phyloP scores from a whole-genome alignment of 1,140 invertebrate species.

The Drosophila orena region DNA sequence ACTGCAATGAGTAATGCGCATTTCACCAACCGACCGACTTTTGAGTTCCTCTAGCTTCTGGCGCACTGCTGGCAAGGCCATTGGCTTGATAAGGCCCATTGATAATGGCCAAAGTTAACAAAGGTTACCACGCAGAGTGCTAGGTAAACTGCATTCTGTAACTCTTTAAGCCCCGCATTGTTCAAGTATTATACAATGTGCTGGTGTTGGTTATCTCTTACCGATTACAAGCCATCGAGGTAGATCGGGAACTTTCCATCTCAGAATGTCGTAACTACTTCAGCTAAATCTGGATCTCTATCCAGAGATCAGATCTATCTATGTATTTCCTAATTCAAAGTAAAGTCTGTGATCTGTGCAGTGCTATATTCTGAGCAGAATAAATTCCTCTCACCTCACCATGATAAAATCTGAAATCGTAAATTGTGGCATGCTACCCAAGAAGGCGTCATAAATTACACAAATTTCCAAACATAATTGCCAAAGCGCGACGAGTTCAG shows the following conservation, averaged over 20 bases:
- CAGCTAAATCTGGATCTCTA: neutral
- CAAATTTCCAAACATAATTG: slow-evolving; percentile 58
- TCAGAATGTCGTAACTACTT: neutral
- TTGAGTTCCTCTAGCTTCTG: neutral
- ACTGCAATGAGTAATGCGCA: slow-evolving; percentile 25
- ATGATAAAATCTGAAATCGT: slow-evolving; percentile 35
- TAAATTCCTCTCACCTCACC: slow-evolving; percentile 13
- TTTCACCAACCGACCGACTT: slow-evolving; percentile 2
- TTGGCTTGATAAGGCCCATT: slow-evolving; percentile 27
- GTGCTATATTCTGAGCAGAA: neutral
- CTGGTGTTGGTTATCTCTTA: slow-evolving; percentile 2
- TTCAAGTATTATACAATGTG: slow-evolving; percentile 25
- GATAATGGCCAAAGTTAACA: slow-evolving; percentile 42
- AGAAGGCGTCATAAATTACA: slow-evolving; percentile 48
- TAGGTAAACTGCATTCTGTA: slow-evolving; percentile 1
- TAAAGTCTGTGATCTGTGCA: neutral
- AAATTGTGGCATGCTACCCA: slow-evolving; percentile 43
- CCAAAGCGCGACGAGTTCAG: slow-evolving; percentile 36
- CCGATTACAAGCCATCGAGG: slow-evolving; percentile 19
- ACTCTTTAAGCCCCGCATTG: neutral
- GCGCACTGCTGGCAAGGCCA: slow-evolving; percentile 32
- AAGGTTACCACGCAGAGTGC: slow-evolving; percentile 19
- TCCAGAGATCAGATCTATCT: neutral
- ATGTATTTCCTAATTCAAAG: neutral
- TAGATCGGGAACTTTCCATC: slow-evolving; percentile 19